Evolutionary conservation across 2,888 invertebrate species (phyloP), one percentile per base, ranked within the genome.

Genomic region (Empis stercorea): DNA sequence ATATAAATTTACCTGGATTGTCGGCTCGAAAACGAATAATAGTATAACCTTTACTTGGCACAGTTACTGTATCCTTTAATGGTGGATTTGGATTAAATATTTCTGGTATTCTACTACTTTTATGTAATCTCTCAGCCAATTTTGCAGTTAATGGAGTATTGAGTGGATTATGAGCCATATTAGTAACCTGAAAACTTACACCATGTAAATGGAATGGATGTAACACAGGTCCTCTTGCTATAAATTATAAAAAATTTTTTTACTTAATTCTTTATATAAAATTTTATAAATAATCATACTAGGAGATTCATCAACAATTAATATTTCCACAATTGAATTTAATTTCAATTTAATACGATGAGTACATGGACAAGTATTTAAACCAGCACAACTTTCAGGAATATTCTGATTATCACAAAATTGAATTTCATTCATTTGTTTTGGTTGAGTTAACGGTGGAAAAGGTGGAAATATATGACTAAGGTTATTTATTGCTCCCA

Each of bases 401-500:
- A 27, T 9, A 27, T 27, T 27, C 2, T 2, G 9, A 4, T 27
- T 9, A 27, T 27, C 23, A 44, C 67, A 61, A 54, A 59, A 67
- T 44, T 59, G 45, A 17, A 54, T 54, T 46, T 62, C 60, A 47
- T 61, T 56, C 48, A 65, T 57, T 50, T 60, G 53, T 23, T 52
- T 50, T 10, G 55, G 56, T 61, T 89, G 88, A 2, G 86, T 84
- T 50, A 89, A 71, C 36, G 86, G 71, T 0, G 89, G 87, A 1
- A 84, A 83, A 2, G 83, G 75, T 0, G 89, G 88, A 59, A 80
- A 83, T 30, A 76, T 76, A 63, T 87, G 82, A 10, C 84, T 80
- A 16, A 84, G 76, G 45, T 85, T 82, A 63, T 87, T 84, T 15
- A 76, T 76, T 54, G 74, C 77, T 38, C 73, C 78, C 9, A 60